These are phyloP conservation scores for Syrmaticus mikado DNA, from an alignment of 2,113 vertebrate species.

Conservation along the genomic window DNA sequence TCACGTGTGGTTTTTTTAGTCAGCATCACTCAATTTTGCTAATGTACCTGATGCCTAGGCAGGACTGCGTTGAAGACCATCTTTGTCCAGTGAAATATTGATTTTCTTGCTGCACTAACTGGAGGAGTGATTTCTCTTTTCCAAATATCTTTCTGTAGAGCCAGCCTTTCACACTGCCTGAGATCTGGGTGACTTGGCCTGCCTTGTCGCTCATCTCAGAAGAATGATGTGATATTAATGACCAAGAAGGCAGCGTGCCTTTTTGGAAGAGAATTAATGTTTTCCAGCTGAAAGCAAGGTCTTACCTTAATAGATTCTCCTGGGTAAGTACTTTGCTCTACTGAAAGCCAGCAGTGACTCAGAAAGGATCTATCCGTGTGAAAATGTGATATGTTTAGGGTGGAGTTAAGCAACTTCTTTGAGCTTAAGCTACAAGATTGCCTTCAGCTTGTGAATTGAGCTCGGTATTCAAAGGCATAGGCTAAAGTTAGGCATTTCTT, in stretches of 20 bases:
- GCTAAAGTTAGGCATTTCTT: not conserved
- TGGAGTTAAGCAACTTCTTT: conserved; percentile 7
- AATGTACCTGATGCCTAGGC: not conserved
- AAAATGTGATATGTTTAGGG: not conserved
- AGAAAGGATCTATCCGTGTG: not conserved
- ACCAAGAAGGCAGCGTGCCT: not conserved
- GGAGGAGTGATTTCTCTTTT: conserved; percentile 28
- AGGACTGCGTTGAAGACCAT: not conserved
- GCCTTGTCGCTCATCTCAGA: conserved; percentile 26
- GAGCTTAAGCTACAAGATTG: not conserved
- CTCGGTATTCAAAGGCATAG: not conserved
- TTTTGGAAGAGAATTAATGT: conserved; percentile 25
- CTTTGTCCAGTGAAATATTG: not conserved
- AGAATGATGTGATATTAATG: conserved; percentile 39
- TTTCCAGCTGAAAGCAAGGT: conserved; percentile 46
- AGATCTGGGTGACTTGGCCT: not conserved
- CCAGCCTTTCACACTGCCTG: not conserved
- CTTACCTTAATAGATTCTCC: conserved; percentile 28
- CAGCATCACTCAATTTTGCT: not conserved
- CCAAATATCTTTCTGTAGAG: not conserved
- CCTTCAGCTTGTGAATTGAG: not conserved
- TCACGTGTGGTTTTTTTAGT: not conserved
- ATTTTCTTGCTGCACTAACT: conserved; percentile 18
- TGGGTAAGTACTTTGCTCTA: not conserved
- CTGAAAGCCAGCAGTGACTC: conserved; percentile 2